Base-by-base conservation (phyloP, 2,113 vertebrate genomes). In the Drymodes brunneopygia region DNA sequence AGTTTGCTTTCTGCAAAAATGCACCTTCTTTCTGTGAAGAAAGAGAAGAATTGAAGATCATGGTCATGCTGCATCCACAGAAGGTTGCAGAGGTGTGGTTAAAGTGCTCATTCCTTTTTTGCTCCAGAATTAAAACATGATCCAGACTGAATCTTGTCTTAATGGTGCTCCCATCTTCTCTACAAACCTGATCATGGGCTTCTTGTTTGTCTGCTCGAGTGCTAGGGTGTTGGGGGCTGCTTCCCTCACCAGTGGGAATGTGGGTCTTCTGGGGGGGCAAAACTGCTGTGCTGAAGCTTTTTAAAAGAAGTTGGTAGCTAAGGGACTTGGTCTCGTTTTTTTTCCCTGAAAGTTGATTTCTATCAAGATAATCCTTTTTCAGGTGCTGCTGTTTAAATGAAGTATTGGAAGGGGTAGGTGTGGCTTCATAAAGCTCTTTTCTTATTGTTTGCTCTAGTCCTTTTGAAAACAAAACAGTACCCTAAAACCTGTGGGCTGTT, bases 241-340 rank as follows among this genome's bases (percentile, higher is more conserved):
- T 58, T 66, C 0, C 0, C 16, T 48, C 12, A 15, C 40, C 4
- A 0, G 9, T 83, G 77, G 23, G 9, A 66, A 33, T 14, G 22
- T 1, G 1, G 10, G 12, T 35, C 14, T 47, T 66, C 44, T 83
- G 47, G 54, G 62, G 38, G 10, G 20, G 24, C 9, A 11, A 31
- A 78, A n/a, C 14, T 54, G 65, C 11, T 36, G 7, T 5, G 10
- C 4, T 42, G 40, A 69, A 42, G 27, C 23, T 80, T 47, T 88
- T 29, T 10, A 42, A 53, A 92, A 73, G 36, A 14, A 48, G 14
- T 28, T 79, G 29, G 31, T 48, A 29, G 44, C 25, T 66, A 21
- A 40, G 35, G 38, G 17, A 10, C 9, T 91, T 33, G 15, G 15
- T 50, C 21, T 81, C 0, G 0, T 33, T 57, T 53, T 57, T 53